Evolutionary conservation across 2,113 vertebrate genomes (phyloP), one percentile per base, ranked within the genome.

Genomic region (Passer montanus): DNA sequence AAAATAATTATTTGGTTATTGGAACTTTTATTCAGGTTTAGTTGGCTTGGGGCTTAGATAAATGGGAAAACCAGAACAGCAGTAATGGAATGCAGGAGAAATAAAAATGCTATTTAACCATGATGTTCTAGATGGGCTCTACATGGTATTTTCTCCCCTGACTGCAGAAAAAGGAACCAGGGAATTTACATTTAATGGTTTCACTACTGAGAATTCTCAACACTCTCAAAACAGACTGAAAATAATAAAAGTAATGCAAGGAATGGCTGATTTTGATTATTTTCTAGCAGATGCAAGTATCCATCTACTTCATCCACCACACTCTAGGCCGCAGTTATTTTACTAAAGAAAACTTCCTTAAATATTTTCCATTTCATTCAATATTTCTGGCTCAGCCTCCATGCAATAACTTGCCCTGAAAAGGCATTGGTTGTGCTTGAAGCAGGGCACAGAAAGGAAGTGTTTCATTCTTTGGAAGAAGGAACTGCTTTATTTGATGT

Each of bases 301-400:
- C 68, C 58, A 82, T 69, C 78, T 68, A 15, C 50, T 84, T 74
- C 11, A 86, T n/a, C 80, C 91, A 68, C n/a, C n/a, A 52, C 26
- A 5, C 20, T 78, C 60, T 31, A 27, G 5, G 58, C 37, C 41
- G 16, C 35, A 37, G 77, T 81, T 64, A 46, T 76, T 92, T 68
- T 11, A 70, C 56, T 56, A 26, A 70, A 81, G 72, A 84, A 86
- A 94, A 79, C 59, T 43, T 93, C 46, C 62, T 66, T 7, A 80
- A 84, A 82, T 93, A 76, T 79, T 95, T 95, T 87, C 84, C 84
- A 79, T 72, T 89, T 89, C 62, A 62, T 84, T 87, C 84, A 82
- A 26, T 31, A 24, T 52, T 91, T 92, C 66, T 83, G 82, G 74
- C 81, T n/a, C n/a, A 6, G 16, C 9, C 23, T 87, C 4, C 4